These are phyloP conservation scores for Paradoxurus hermaphroditus DNA, from an alignment of 2,113 vertebrate genomes.

Conservation along the genomic window DNA sequence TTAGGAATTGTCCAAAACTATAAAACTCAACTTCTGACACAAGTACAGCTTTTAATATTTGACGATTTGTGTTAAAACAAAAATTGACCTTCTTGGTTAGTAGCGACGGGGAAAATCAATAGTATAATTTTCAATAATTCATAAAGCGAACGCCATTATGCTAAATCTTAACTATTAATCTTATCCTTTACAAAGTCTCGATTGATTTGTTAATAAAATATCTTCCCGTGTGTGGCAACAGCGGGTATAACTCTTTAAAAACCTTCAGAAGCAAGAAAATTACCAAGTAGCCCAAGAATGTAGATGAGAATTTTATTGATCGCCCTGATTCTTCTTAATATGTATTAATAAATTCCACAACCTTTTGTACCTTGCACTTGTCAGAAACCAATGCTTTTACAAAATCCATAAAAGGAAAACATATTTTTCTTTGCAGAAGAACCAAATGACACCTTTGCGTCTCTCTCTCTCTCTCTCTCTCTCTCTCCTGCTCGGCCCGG, in stretches of 20 bases:
- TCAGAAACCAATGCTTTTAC: slow-evolving; percentile 83
- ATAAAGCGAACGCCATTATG: slow-evolving; percentile 87
- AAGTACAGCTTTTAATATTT: slow-evolving; percentile 84
- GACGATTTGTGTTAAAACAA: slow-evolving; percentile 88
- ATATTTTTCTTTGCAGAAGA: slow-evolving; percentile 72
- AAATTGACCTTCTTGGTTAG: slow-evolving; percentile 86
- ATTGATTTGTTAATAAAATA: slow-evolving; percentile 92
- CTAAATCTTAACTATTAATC: slow-evolving; percentile 90
- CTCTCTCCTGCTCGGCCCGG: slow-evolving; percentile 21
- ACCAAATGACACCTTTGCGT: slow-evolving; percentile 63
- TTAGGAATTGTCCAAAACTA: slow-evolving; percentile 77
- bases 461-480: slow-evolving; percentile 22
- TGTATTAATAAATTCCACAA: slow-evolving; percentile 89
- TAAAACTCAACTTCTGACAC: slow-evolving; percentile 82
- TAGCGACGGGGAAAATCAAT: slow-evolving; percentile 82
- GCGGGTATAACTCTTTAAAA: slow-evolving; percentile 89
- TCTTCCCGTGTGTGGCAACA: slow-evolving; percentile 86
- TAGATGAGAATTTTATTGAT: slow-evolving; percentile 91
- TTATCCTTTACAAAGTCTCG: slow-evolving; percentile 90
- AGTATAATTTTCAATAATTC: slow-evolving; percentile 89
- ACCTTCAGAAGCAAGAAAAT: slow-evolving; percentile 89
- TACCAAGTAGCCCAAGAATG: slow-evolving; percentile 88
- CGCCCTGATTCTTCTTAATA: slow-evolving; percentile 90
- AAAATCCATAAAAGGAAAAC: slow-evolving; percentile 81
- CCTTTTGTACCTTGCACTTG: slow-evolving; percentile 88